Evolutionary conservation across 2,797 vertebrate species (phyloP).

Genomic region (Notolabrus celidotus): DNA sequence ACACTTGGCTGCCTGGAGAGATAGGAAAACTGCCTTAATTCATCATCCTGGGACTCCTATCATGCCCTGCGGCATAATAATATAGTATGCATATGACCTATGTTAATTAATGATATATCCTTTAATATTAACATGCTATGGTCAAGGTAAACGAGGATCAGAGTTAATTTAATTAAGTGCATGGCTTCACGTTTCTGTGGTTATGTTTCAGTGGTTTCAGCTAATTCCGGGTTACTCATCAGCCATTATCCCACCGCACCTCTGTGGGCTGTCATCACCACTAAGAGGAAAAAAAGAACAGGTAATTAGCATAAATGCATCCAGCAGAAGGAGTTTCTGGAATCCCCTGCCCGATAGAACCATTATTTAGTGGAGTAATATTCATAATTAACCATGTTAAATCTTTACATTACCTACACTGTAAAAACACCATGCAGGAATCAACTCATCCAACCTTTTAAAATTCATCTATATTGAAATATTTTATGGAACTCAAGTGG

Average conservation of each 20-base stretch:
- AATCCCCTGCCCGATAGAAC: neutral
- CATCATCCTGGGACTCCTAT: conserved; percentile 66
- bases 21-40: conserved; percentile 66
- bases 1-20: conserved; percentile 67
- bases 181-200: conserved; percentile 66
- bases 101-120: conserved; percentile 81
- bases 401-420: neutral
- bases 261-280: conserved; percentile 41
- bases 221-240: conserved; percentile 62
- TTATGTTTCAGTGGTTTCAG: conserved; percentile 72
- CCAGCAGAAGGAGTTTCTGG: neutral
- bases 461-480: neutral
- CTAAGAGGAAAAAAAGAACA: conserved; percentile 1
- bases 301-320: conserved; percentile 60
- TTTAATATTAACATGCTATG: conserved; percentile 77
- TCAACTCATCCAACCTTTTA: neutral
- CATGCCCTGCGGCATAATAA: conserved; percentile 65
- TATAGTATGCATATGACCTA: conserved; percentile 73
- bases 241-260: conserved; percentile 56
- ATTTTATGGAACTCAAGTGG: neutral
- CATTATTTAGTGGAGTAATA: neutral
- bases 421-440: neutral
- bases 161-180: conserved; percentile 82
- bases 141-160: conserved; percentile 74
- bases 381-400: neutral